Percentiles rank a stretch among this genome's conserved stretches.
phyloP scores from a whole-genome alignment of 2,113 vertebrate genomes.

The Hydropotes inermis region DNA sequence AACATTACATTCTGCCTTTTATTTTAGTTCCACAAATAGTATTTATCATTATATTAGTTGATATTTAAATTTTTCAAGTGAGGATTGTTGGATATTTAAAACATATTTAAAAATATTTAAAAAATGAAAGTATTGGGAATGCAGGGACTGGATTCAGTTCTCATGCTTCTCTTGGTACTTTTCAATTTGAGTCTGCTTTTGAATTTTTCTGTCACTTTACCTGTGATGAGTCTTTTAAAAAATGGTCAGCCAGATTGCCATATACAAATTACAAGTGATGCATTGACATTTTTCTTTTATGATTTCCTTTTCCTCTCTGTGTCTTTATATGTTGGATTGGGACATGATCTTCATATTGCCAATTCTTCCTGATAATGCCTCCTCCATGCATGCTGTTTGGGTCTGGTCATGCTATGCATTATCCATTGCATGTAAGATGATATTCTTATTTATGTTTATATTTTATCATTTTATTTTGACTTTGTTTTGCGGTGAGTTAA shows the following conservation, averaged over 20 bases:
- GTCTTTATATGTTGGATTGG: conserved; percentile 82
- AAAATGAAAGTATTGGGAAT: neutral
- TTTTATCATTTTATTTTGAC: conserved; percentile 62
- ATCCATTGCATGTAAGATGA: conserved; percentile 86
- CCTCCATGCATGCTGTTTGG: conserved; percentile 85
- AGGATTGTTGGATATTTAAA: neutral
- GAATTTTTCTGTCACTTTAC: neutral
- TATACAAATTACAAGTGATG: conserved; percentile 61
- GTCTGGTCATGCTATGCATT: conserved; percentile 83
- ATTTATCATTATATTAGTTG: neutral
- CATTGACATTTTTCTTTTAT: conserved; percentile 69
- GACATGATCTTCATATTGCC: conserved; percentile 81
- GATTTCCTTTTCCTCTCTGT: conserved; percentile 80
- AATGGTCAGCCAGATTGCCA: conserved; percentile 74
- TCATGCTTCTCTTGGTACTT: neutral
- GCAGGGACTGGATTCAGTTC: neutral
- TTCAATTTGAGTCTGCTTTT: neutral
- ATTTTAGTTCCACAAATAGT: neutral
- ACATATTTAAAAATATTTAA: neutral
- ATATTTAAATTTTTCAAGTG: neutral
- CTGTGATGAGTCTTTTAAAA: conserved; percentile 62
- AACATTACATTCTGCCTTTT: neutral
- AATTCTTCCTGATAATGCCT: conserved; percentile 80
- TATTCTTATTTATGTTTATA: conserved; percentile 64
- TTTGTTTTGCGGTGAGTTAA: conserved; percentile 45